phyloP scores from a whole-genome alignment of 2,888 invertebrate species.

The Latheticus oryzae region DNA sequence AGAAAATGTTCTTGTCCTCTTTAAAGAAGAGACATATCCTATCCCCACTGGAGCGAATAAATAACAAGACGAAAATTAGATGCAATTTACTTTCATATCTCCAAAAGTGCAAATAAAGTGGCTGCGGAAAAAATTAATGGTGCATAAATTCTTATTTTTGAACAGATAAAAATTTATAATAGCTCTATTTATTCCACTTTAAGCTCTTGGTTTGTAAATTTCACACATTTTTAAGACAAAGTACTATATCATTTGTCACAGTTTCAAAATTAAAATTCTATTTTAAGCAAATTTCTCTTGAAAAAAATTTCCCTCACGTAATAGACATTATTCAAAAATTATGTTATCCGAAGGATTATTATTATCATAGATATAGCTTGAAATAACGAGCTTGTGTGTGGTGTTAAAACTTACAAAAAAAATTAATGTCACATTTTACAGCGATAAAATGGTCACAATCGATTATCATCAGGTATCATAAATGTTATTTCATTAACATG shows the following conservation, averaged over 20 bases:
- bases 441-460: constrained; percentile 1
- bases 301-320: neutral
- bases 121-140: constrained; percentile 45
- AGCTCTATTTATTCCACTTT: constrained; percentile 45
- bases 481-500: constrained; percentile 19
- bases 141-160: constrained; percentile 42
- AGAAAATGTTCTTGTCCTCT: too few relatives aligned
- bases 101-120: constrained; percentile 34
- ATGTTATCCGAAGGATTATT: constrained; percentile 5
- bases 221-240: constrained; percentile 24
- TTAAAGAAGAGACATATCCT: too few relatives aligned
- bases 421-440: constrained; percentile 8
- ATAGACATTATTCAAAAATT: constrained; percentile 13
- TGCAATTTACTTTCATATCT: constrained; percentile 15
- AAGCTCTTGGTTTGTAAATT: constrained; percentile 25
- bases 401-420: constrained; percentile 9
- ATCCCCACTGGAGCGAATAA: too few relatives aligned
- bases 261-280: constrained; percentile 13
- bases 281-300: constrained; percentile 2
- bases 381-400: constrained; percentile 11
- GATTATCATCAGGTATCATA: neutral
- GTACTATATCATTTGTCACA: constrained; percentile 19
- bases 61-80: constrained; percentile 10
- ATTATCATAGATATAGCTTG: constrained; percentile 10
- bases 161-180: constrained; percentile 47